phyloP scores from a whole-genome alignment of 2,113 vertebrate genomes.

The Entomyzon cyanotis region DNA sequence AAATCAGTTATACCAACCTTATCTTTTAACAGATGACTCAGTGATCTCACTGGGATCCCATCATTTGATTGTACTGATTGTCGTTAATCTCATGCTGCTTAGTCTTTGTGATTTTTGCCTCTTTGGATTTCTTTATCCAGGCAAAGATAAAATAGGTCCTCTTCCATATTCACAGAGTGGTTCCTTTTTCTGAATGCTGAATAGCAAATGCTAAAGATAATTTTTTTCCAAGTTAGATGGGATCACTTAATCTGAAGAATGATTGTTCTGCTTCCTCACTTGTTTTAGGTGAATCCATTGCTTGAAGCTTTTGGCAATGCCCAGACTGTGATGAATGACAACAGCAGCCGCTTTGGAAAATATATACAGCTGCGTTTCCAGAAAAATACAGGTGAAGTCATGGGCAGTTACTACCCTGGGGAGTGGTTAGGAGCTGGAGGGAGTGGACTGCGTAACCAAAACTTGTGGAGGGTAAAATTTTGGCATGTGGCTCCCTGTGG shows the following conservation, averaged over 20 bases:
- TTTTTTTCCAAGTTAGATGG: background rate
- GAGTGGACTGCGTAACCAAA: background rate
- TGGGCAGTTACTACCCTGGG: background rate
- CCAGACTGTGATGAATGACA: slow-evolving; percentile 81
- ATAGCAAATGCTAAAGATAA: background rate
- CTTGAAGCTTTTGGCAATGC: slow-evolving; percentile 83
- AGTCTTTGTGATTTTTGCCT: background rate
- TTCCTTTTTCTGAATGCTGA: background rate
- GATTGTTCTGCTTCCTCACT: background rate
- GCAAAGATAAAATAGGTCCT: background rate
- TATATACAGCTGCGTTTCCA: slow-evolving; percentile 80
- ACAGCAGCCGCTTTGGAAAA: slow-evolving; percentile 78
- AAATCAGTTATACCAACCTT: background rate
- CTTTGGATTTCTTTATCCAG: background rate
- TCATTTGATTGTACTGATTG: background rate
- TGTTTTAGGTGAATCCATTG: slow-evolving; percentile 75
- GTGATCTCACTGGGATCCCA: background rate
- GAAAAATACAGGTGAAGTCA: slow-evolving; percentile 68
- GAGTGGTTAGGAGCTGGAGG: background rate
- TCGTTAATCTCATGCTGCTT: background rate
- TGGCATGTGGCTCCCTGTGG: background rate
- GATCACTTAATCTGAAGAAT: background rate
- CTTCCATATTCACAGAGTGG: background rate
- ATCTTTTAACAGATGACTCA: background rate
- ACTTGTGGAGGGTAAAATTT: background rate